phyloP scores from a whole-genome alignment of 1,140 invertebrate species.

The Anastrepha ludens region DNA sequence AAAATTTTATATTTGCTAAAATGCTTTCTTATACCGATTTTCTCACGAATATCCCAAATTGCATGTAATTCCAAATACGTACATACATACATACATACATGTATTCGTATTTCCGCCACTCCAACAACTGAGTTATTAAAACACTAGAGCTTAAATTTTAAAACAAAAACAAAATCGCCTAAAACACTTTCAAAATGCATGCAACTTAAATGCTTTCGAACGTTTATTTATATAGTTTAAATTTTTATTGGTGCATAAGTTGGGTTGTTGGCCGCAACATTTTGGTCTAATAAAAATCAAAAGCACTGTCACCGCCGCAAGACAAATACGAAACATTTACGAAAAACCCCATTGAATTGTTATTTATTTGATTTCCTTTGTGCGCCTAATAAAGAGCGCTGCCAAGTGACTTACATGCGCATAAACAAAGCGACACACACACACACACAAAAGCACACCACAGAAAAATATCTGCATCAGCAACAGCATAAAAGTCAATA shows the following conservation, averaged over 20 bases:
- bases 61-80: too few species aligned
- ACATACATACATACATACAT: too few species aligned
- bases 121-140: not conserved
- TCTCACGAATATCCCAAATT: too few species aligned
- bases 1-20: too few species aligned
- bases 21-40: too few species aligned
- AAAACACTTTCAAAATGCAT: not conserved
- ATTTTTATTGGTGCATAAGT: constrained; percentile 27
- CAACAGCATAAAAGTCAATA: not conserved
- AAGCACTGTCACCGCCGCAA: constrained; percentile 30
- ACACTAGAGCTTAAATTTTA: not conserved
- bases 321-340: constrained; percentile 27
- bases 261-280: not conserved
- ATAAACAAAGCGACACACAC: not conserved
- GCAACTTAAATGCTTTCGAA: not conserved
- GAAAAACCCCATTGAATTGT: constrained; percentile 21
- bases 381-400: constrained; percentile 41
- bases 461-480: too few species aligned
- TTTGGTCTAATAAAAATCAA: constrained; percentile 20
- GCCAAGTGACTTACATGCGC: not conserved
- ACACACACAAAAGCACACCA: not conserved
- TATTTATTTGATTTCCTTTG: constrained; percentile 50
- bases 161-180: not conserved
- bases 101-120: not conserved
- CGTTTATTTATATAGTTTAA: constrained; percentile 31